Base-by-base conservation (phyloP, 2,888 invertebrate genomes). In the Pachliopta kotzebuea region DNA sequence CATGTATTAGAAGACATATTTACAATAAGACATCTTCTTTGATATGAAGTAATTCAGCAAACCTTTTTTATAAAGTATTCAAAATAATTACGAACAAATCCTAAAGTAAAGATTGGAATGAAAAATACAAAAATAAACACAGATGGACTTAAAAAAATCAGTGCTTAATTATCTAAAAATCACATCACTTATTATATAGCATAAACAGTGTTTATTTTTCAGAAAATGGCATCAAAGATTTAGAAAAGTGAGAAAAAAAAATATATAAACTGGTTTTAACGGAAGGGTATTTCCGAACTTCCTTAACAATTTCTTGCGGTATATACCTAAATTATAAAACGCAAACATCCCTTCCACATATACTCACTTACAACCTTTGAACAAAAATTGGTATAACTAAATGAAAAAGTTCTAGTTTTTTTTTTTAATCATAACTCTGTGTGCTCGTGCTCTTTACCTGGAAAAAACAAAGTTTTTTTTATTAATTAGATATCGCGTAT, bases 341-440 rank as follows among this genome's bases (percentile, higher is more conserved):
- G 31, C 49, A 49, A 49, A 49, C 49, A 49, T 37, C 31, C 37
- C 54, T 24, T 62, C 63, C 60, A 68, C 64, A 60, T 59, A 60
- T 68, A 60, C 62, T 67, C 68, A 63, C 59, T 66, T 66, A 54
- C 63, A 70, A 71, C 67, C 69, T 69, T 71, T 70, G 67, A 74
- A 74, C 69, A 63, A 62, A 71, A 75, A 74, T 70, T 72, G 72
- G 71, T 77, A 77, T 76, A 75, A 74, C 65, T 68, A 72, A 73
- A 37, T 11, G 37, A 37, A 37, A 37, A 71, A 67, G 66, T 68
- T 69, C 63, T 54, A 71, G 70, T 69, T 68, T 68, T 56, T 74
- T 76, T 78, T 79, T 74, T 75, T 80, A 79, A 88, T 90, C 88
- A 91, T 90, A 91, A 88, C 79, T 91, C 90, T 17, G 81, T 81